Evolutionary conservation across 2,797 vertebrate species (phyloP), one percentile per base, ranked within the genome.

Genomic region (Galaxias olidus): DNA sequence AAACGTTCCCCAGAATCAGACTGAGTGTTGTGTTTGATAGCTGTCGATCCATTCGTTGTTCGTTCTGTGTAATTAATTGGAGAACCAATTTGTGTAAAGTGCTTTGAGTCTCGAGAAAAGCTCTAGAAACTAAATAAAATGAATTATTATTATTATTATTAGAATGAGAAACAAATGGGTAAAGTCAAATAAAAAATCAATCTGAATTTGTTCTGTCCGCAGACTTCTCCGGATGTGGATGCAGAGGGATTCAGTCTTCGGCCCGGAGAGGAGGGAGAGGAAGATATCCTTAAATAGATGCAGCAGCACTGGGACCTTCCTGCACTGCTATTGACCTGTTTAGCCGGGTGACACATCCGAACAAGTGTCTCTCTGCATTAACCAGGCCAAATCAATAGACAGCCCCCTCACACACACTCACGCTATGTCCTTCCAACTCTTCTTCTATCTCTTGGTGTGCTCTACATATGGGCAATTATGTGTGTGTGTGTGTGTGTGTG

Each of bases 161-260:
- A n/a, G n/a, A 20, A 62, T 18, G 48, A 50, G 30, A 48, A 43
- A 55, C 30, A 6, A 6, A 30, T 6, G 2, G 30, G 30, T 30
- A 30, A 30, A 30, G 30, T n/a, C n/a, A 30, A 30, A 30, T 2
- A 30, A 30, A 30, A 2, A 30, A 41, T 19, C 7, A 46, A 13
- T 20, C 13, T 17, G 48, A 42, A 53, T 18, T 58, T 75, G 10
- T 78, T n/a, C 3, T 17, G 14, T 43, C 0, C 76, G 17, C 85
- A 99, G 97, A 97, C 96, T 57, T 94, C 96, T 2, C 97, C 97
- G 1, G 96, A 98, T 60, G 92, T 99, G 65, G 97, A 99, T 65
- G 97, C 96, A 71, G 97, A 99, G 86, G 97, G 97, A 3, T 99
- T 95, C 89, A 99, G 97, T 85, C 94, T 96, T 81, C 93, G 94